Evolutionary conservation across 2,797 vertebrate genomes (phyloP), one percentile per base, ranked within the genome.

Genomic region (Numenius phaeopus): DNA sequence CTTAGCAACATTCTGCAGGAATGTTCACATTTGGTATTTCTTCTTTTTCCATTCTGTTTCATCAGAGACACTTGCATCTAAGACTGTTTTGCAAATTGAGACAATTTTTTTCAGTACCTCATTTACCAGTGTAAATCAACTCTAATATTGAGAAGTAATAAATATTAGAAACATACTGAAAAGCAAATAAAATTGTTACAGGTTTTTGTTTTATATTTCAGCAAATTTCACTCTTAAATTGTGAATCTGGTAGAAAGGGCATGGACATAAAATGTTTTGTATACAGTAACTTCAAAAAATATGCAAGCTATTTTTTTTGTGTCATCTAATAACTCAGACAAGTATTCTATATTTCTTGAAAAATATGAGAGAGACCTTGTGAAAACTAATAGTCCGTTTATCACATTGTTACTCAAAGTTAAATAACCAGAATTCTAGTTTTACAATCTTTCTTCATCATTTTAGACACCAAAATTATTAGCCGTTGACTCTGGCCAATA

Each of bases 391-490:
- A 32, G 47, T 47, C 62, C 55, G 8, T 96, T 95, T 64, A 89
- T 49, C 42, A 54, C 42, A 23, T 14, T 59, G 54, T 78, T 94
- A 70, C 46, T 92, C 69, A 44, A 94, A 94, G 70, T 65, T 78
- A 88, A 96, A 90, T 39, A 87, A 88, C 40, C 55, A 94, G 91
- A 97, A 97, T 89, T 91, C 76, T 83, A 65, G 44, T 94, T 96
- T 83, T 94, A 78, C 76, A 86, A 44, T 70, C 89, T 97, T 92
- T 46, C 67, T 96, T 97, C 88, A 77, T 98, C 82, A 95, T 94
- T 94, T 96, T 67, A 94, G 84, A 96, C 80, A 91, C 64, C 91
- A 93, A 96, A 96, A 97, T 97, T 98, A 98, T 97, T 96, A 97
- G 90, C 72, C n/a, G 10, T 64, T 94, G 85, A 96, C 91, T 95